Evolutionary conservation across 2,888 invertebrate species (phyloP), one percentile per base, ranked within the genome.

Genomic region (Sphaerophoria taeniata): DNA sequence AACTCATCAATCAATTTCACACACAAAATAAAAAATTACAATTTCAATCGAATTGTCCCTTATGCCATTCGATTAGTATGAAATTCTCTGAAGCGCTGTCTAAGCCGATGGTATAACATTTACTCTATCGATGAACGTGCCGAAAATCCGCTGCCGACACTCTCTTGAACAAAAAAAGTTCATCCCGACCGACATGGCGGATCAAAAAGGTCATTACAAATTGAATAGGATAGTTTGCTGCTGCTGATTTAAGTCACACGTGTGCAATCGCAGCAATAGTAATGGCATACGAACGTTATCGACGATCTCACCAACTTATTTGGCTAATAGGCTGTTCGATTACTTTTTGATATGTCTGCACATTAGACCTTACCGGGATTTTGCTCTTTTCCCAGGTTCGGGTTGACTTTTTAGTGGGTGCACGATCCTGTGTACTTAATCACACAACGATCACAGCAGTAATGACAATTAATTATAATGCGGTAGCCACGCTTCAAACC

Each of bases 1-100:
- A 65, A 49, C 49, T 65, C 74, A 83, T 83, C 83, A 83, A 83
- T 84, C 84, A 84, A 80, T 84, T 84, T 84, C 75, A 84, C 80
- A 79, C 79, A 84, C 51, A 47, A 49, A n/a, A 71, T 55, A 55
- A 31, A 33, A 71, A 67, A 33, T 24, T 49, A 67, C 67, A 53
- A 60, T 71, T 76, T 60, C 71, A 83, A 83, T 70, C 65, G 78
- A 75, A 80, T 80, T 61, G 71, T 67, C 75, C 71, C 65, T 74
- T 31, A 72, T 69, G 80, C 65, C 67, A 80, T 80, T 74, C 71
- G 70, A 80, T 80, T 80, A 80, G 74, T 74, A 82, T 39, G 49
- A 51, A 39, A 75, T 63, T 51, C 47, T 16, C 55, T 60, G 24
- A 45, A 53, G 39, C 70, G 24, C 24, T 65, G 45, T 11, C 24